phyloP scores from a whole-genome alignment of 1,140 invertebrate genomes.

The Pararge aegeria region DNA sequence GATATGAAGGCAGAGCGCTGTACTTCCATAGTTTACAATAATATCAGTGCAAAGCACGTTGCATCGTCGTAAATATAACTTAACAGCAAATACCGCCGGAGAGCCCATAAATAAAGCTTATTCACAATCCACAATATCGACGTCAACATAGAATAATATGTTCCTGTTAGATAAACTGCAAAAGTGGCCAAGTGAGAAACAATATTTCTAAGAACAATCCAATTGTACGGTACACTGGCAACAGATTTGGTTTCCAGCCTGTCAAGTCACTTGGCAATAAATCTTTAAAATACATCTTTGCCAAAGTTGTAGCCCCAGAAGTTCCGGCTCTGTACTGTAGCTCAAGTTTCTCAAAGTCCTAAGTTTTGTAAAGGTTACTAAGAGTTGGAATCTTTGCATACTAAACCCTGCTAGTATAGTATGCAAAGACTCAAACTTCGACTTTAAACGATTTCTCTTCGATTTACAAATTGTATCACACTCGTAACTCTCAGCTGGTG shows the following conservation, averaged over 20 bases:
- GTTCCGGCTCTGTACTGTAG: background rate
- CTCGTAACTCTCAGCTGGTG: no score
- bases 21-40: background rate
- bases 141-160: background rate
- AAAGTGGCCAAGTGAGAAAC: background rate
- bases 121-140: background rate
- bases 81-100: background rate
- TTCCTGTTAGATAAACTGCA: background rate
- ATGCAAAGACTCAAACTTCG: no score
- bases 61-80: background rate
- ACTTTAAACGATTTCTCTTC: no score
- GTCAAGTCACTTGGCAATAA: background rate
- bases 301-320: background rate
- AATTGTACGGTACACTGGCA: background rate
- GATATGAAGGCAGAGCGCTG: no score
- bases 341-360: background rate
- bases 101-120: background rate
- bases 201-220: background rate
- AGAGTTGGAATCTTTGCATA: no score
- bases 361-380: constrained; percentile 3
- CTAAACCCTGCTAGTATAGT: no score
- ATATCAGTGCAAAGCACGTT: background rate
- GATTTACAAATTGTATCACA: no score
- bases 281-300: background rate
- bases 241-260: background rate